phyloP scores from a whole-genome alignment of 2,113 vertebrate species.

The Dipodomys ordii region DNA sequence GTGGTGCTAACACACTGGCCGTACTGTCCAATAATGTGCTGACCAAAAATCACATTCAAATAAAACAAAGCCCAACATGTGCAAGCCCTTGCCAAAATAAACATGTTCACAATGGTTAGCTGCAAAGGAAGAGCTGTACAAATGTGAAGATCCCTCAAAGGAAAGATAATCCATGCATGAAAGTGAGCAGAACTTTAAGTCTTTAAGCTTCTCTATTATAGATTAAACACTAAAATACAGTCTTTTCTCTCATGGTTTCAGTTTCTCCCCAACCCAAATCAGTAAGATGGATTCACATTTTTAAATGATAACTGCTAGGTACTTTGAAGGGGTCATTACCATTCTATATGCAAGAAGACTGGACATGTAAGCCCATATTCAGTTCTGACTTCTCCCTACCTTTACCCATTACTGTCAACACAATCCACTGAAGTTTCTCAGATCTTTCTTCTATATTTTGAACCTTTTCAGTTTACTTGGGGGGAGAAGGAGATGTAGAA shows the following conservation, averaged over 20 bases:
- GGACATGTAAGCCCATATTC: neutral
- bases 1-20: neutral
- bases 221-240: neutral
- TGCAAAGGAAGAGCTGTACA: neutral
- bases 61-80: conserved; percentile 13
- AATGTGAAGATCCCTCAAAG: neutral
- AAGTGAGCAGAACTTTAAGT: neutral
- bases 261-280: neutral
- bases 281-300: neutral
- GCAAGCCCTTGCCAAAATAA: neutral
- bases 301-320: neutral
- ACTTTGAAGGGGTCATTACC: neutral
- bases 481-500: rapidly evolving
- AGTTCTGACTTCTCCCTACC: neutral
- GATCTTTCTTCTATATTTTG: neutral
- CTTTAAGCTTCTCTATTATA: neutral
- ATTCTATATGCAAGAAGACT: neutral
- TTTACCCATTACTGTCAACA: neutral
- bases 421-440: neutral
- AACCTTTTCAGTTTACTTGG: neutral
- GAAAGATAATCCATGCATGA: conserved; percentile 4
- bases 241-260: neutral
- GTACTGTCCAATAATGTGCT: neutral
- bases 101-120: conserved; percentile 22
- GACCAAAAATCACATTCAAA: conserved; percentile 30